phyloP scores from a whole-genome alignment of 2,797 vertebrate species.

The Xiphorhynchus erythropygius region DNA sequence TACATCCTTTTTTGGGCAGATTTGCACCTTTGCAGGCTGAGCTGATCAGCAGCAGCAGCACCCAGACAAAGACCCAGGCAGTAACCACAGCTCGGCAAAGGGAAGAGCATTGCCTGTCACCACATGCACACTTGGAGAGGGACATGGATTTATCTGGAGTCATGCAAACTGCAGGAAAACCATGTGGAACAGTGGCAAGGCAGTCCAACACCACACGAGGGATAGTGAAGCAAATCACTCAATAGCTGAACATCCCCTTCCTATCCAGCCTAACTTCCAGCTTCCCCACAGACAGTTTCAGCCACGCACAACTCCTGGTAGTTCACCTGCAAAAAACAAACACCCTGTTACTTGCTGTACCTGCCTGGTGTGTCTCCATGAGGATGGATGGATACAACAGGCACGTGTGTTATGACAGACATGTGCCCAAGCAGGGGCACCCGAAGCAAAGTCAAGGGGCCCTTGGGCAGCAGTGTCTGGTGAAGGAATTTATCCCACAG shows the following conservation, averaged over 20 bases:
- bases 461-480: not conserved
- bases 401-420: fast-evolving
- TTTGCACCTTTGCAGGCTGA: not conserved
- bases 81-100: fast-evolving
- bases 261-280: not conserved
- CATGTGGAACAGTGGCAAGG: fast-evolving
- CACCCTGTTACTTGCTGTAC: fast-evolving
- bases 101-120: not conserved
- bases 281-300: not conserved
- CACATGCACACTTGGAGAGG: fast-evolving
- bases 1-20: not conserved
- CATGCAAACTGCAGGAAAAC: not conserved
- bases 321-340: not conserved
- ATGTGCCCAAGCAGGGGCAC: not conserved
- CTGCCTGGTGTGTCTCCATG: fast-evolving
- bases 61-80: not conserved
- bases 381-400: fast-evolving
- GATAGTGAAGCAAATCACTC: not conserved
- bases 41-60: not conserved
- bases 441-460: not conserved
- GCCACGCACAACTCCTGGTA: not conserved
- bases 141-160: not conserved
- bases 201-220: not conserved
- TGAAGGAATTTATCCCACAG: fast-evolving
- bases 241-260: fast-evolving